Evolutionary conservation across 1,140 invertebrate genomes (phyloP), one percentile per base, ranked within the genome.

Genomic region (Contarinia nasturtii): DNA sequence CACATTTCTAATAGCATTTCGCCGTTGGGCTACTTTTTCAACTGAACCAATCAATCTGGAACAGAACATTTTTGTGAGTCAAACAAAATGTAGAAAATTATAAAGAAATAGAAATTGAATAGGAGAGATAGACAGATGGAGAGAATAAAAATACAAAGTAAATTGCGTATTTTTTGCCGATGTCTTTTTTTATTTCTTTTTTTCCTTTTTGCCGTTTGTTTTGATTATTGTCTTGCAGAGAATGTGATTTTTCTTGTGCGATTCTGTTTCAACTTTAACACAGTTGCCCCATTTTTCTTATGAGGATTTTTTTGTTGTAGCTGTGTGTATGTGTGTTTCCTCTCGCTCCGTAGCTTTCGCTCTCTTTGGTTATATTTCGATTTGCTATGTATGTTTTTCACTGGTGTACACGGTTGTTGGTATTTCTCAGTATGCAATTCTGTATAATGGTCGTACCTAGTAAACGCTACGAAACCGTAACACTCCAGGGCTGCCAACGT

Each of bases 401-500:
- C n/a, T n/a, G n/a, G n/a, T 34, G 33, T 34, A 34, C 7, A 34
- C 36, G 36, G 12, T 38, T 17, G 15, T n/a, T 38, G 12, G 12
- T n/a, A 38, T 38, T 38, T 14, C 14, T 14, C 12, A 38, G 15
- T 38, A 14, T n/a, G 15, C 5, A 38, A 38, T n/a, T 5, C 15
- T n/a, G 12, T 38, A 17, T 17, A 38, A 7, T n/a, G 12, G 15
- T 57, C 61, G 55, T 52, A 63, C 61, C 61, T 63, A 63, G 58
- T 63, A 61, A 61, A 63, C 57, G 60, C 61, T 59, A 61, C 61
- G 61, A 58, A 59, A 63, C 60, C 61, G 61, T 61, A 59, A 59
- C 61, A 61, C 61, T 63, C 61, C 61, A 63, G 60, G 58, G 61
- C 55, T 63, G 61, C 61, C 61, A 63, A 63, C 61, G 61, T 63